These are phyloP conservation scores for Drosophila pseudotalamancana DNA, from an alignment of 2,888 invertebrate genomes.

Conservation along the genomic window DNA sequence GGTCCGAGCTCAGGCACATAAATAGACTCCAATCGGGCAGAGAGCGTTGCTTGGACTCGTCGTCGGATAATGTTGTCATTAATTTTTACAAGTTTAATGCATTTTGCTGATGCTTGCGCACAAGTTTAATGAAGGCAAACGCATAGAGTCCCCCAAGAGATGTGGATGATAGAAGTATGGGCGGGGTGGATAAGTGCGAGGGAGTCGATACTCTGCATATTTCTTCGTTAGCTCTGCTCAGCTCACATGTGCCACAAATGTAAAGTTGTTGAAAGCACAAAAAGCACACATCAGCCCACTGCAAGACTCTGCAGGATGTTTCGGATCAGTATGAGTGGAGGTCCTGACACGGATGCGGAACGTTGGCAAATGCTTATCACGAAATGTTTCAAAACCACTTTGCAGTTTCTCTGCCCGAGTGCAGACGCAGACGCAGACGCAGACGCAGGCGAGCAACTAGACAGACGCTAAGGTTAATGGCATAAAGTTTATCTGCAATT, in stretches of 20 bases:
- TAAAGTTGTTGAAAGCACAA: slow-evolving; percentile 48
- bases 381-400: slow-evolving; percentile 74
- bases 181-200: neutral
- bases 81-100: slow-evolving; percentile 72
- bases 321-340: neutral
- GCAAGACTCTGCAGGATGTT: neutral
- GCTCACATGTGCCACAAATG: slow-evolving; percentile 42
- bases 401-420: slow-evolving; percentile 36
- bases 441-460: slow-evolving; percentile 40
- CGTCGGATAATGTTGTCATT: slow-evolving; percentile 64
- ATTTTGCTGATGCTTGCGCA: slow-evolving; percentile 63
- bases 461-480: slow-evolving; percentile 75
- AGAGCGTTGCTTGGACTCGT: neutral
- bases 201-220: slow-evolving; percentile 49
- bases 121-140: slow-evolving; percentile 64
- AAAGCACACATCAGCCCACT: slow-evolving; percentile 20
- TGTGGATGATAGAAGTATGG: too few relatives aligned
- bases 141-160: slow-evolving; percentile 12
- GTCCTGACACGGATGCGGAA: neutral
- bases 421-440: slow-evolving; percentile 1
- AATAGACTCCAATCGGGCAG: slow-evolving; percentile 3
- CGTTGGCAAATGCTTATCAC: slow-evolving; percentile 48
- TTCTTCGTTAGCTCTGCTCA: slow-evolving; percentile 52
- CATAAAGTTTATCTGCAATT: slow-evolving; percentile 80
- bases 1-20: neutral